A percentile compares a stretch with the other conserved stretches of the same genome.
Conservation (phyloP, 2,113 vertebrate species). For the Hassar affinis region DNA sequence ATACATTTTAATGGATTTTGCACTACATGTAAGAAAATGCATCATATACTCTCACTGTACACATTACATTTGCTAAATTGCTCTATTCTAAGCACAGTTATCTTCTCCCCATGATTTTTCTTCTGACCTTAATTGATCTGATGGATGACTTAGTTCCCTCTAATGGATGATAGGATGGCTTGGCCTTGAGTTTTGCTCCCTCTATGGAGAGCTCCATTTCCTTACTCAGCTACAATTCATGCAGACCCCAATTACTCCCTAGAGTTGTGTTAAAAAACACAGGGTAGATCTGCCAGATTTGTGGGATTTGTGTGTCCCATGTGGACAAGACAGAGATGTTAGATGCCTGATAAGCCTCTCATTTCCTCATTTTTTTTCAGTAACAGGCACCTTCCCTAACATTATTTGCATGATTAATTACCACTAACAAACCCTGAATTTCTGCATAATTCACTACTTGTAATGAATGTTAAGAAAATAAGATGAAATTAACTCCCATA, state of each 20-base stretch:
- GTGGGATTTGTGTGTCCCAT: slow-evolving; percentile 4
- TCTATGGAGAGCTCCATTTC: neutral
- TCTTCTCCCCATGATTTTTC: neutral
- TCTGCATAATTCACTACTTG: neutral
- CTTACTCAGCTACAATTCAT: slow-evolving; percentile 31
- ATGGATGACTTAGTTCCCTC: slow-evolving; percentile 23
- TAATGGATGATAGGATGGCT: slow-evolving; percentile 14
- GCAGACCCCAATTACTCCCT: slow-evolving; percentile 18
- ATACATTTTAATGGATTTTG: neutral
- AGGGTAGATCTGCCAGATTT: neutral
- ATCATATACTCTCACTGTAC: neutral
- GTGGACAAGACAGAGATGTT: neutral
- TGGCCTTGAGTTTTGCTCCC: neutral
- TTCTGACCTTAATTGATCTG: slow-evolving; percentile 31
- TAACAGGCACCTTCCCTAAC: too few species aligned
- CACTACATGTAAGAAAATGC: neutral
- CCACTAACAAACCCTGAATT: neutral
- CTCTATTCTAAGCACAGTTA: neutral
- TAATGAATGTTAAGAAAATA: neutral
- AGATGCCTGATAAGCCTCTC: slow-evolving; percentile 11
- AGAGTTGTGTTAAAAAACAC: neutral
- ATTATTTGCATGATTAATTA: neutral
- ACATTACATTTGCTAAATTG: slow-evolving; percentile 3
- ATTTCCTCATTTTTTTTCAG: too few species aligned
- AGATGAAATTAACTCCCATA: neutral